Base-by-base conservation (phyloP, 2,888 invertebrate genomes). In the Hydraecia micacea region DNA sequence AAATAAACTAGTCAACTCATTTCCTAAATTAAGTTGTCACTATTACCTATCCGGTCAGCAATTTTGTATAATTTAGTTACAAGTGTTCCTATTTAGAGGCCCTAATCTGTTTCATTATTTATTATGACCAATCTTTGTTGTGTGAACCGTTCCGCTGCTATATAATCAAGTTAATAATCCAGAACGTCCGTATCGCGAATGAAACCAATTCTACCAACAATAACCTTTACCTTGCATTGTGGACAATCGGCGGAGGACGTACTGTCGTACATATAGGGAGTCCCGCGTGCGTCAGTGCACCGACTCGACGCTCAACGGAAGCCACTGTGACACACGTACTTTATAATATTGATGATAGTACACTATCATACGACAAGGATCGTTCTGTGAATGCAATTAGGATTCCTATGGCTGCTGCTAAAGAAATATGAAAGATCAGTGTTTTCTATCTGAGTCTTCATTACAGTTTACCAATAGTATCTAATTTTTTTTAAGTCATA, bases 181-280 rank as follows among this genome's bases (percentile, higher is more conserved):
- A 89, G 90, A 88, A 86, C 89, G 88, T 90, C 90, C 91, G 91
- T 88, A 91, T 91, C 86, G 89, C 92, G 87, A 93, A 93, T 94
- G 92, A 90, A 90, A 91, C 85, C 92, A 92, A 93, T 93, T 94
- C 92, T 92, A 93, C 91, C 89, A 90, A 94, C 95, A 95, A 95
- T 95, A 94, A 96, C 94, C 95, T 95, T 95, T 95, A 95, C 95
- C 95, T 96, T 95, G 95, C 92, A 95, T 94, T 95, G 94, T 94
- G 87, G 81, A 86, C 89, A 86, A 81, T 87, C 85, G 80, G 68
- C 82, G 74, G 83, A 86, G 69, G 77, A 80, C 66, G 72, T 72
- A 62, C 42, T 55, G 66, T 70, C 79, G 83, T 86, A 87, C 81
- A 83, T 87, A 75, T 81, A 86, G 79, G 79, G 82, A 74, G 72